A percentile compares a stretch with the other conserved stretches of the same genome.
These are phyloP conservation scores for Eupithecia dodoneata DNA, from an alignment of 2,888 invertebrate species.

Conservation along the genomic window DNA sequence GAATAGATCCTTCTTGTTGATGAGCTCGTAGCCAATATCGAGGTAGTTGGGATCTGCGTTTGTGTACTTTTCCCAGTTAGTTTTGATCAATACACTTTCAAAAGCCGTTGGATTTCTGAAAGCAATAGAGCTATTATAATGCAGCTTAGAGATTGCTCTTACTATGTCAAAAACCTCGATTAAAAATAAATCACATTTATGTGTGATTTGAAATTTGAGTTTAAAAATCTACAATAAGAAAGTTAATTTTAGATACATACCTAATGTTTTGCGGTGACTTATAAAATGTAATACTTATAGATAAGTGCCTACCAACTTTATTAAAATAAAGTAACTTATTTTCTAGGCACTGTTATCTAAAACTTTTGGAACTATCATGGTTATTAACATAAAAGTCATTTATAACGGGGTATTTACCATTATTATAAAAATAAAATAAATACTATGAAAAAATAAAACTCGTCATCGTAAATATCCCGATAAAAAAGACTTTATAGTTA, in stretches of 20 bases:
- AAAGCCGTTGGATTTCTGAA: conserved; percentile 74
- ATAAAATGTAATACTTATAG: neutral
- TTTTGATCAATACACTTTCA: conserved; percentile 62
- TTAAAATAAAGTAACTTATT: neutral
- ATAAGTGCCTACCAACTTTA: neutral
- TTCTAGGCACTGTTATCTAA: too few relatives aligned
- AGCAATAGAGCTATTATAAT: conserved; percentile 30
- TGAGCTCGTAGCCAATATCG: conserved; percentile 61
- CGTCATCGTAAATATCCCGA: too few relatives aligned
- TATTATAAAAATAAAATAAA: too few relatives aligned
- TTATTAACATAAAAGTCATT: too few relatives aligned
- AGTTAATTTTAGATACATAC: neutral
- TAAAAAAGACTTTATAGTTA: too few relatives aligned
- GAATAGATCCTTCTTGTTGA: conserved; percentile 62
- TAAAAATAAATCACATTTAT: neutral
- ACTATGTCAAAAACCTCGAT: neutral
- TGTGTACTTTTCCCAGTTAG: conserved; percentile 68
- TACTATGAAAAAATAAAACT: too few relatives aligned
- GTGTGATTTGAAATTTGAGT: neutral
- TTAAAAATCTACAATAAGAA: neutral
- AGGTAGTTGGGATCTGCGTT: conserved; percentile 63
- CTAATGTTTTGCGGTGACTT: too few relatives aligned
- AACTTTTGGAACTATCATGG: too few relatives aligned
- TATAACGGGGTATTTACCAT: too few relatives aligned
- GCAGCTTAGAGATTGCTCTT: neutral